Evolutionary conservation across 2,888 invertebrate species (phyloP).

Genomic region (Branchellion lobata): DNA sequence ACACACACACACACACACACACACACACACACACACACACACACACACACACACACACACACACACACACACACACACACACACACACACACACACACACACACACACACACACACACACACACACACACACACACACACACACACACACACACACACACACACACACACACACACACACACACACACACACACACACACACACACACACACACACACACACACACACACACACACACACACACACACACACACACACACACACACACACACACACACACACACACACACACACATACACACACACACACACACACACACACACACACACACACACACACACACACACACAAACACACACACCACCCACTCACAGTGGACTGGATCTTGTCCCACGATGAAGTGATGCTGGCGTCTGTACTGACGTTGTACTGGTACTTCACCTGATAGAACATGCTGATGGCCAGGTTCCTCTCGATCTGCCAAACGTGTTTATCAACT

Average conservation of each 20-base stretch:
- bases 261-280: too few relatives aligned
- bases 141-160: conserved; percentile 20
- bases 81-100: conserved; percentile 36
- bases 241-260: conserved; percentile 18
- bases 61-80: conserved; percentile 31
- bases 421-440: conserved; percentile 38
- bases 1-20: too few relatives aligned
- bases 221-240: background rate
- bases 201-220: background rate
- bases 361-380: conserved; percentile 2
- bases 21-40: too few relatives aligned
- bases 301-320: background rate
- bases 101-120: conserved; percentile 36
- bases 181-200: conserved; percentile 11
- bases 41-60: background rate
- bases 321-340: background rate
- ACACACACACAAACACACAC: background rate
- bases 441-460: conserved; percentile 40
- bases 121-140: conserved; percentile 23
- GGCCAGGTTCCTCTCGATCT: conserved; percentile 39
- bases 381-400: conserved; percentile 36
- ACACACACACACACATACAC: background rate
- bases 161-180: conserved; percentile 28
- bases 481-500: too few relatives aligned
- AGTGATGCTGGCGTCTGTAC: conserved; percentile 2